These are phyloP conservation scores for Caretta caretta DNA, from an alignment of 2,113 vertebrate genomes.

Conservation along the genomic window DNA sequence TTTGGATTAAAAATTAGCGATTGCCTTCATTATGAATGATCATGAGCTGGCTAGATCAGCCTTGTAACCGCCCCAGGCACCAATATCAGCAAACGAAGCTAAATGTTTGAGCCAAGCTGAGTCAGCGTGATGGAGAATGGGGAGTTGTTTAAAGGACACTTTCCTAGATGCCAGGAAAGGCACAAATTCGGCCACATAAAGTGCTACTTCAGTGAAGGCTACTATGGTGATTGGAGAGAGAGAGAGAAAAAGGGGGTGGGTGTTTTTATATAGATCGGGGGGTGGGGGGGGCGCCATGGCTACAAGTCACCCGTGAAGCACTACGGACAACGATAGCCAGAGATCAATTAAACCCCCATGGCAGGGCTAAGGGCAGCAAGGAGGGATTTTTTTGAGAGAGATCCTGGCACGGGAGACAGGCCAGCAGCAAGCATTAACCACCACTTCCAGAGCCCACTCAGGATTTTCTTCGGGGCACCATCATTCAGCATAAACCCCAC, in stretches of 20 bases:
- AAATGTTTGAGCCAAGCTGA: neutral
- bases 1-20: conserved; percentile 47
- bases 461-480: no score
- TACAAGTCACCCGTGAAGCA: neutral
- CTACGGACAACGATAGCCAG: neutral
- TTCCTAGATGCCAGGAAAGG: neutral
- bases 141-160: neutral
- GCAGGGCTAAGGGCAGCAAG: no score
- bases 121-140: neutral
- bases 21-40: neutral
- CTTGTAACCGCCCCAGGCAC: neutral
- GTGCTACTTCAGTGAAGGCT: neutral
- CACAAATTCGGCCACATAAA: neutral
- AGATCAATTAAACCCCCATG: no score
- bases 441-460: no score
- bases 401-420: no score
- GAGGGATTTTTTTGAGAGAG: no score
- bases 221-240: neutral
- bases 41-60: no score
- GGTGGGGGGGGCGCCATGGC: no score
- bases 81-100: neutral
- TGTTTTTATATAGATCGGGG: no score
- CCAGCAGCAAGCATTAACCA: no score
- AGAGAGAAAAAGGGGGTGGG: neutral
- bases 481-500: no score